Evolutionary conservation across 2,888 invertebrate species (phyloP).

Genomic region (Exocentrus adspersus): DNA sequence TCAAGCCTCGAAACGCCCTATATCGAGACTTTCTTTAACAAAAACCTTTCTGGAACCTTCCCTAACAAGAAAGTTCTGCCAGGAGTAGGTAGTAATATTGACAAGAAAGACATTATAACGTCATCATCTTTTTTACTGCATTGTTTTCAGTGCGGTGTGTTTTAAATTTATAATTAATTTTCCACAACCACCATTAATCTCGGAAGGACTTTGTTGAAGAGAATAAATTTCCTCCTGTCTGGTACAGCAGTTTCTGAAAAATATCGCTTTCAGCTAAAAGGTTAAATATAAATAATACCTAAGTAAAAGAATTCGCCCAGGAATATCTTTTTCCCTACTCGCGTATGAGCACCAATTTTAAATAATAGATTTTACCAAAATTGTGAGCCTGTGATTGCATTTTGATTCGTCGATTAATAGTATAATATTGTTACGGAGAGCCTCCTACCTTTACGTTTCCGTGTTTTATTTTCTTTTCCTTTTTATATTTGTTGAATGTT

Average conservation of each 20-base stretch:
- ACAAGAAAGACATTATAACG: slow-evolving; percentile 20
- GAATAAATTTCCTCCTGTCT: slow-evolving; percentile 13
- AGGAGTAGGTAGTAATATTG: slow-evolving; percentile 6
- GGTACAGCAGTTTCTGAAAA: slow-evolving; percentile 1
- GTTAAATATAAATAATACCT: slow-evolving; percentile 17
- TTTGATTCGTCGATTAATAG: no score
- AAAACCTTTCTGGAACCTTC: slow-evolving; percentile 19
- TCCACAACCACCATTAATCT: slow-evolving; percentile 18
- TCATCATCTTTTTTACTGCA: slow-evolving; percentile 20
- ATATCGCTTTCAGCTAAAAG: slow-evolving; percentile 3
- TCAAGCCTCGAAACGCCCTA: not conserved
- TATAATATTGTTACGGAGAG: no score
- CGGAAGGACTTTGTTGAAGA: slow-evolving; percentile 16
- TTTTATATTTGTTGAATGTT: no score
- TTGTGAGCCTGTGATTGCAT: no score
- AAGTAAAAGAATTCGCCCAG: not conserved
- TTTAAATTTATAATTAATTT: slow-evolving; percentile 25
- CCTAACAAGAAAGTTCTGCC: slow-evolving; percentile 13
- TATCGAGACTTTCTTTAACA: not conserved
- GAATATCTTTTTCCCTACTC: no score
- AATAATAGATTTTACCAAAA: no score
- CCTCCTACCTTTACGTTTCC: no score
- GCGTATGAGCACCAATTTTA: no score
- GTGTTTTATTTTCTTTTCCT: no score
- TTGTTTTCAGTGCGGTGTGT: slow-evolving; percentile 8